These are phyloP conservation scores for Podocnemis expansa DNA, from an alignment of 2,113 vertebrate species.

Conservation along the genomic window DNA sequence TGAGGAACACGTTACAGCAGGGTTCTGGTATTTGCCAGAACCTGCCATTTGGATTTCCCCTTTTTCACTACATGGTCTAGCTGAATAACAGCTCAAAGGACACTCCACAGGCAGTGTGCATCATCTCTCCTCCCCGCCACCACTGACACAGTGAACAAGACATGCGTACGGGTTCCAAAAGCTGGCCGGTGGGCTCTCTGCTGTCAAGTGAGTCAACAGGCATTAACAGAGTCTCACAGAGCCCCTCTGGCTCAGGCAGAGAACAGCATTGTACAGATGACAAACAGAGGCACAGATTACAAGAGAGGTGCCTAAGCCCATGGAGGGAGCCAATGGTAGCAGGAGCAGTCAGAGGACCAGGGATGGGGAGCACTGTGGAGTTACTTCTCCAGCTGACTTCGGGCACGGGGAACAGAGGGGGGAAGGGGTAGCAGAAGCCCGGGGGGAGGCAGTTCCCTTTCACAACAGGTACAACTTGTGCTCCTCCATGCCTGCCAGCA, in stretches of 20 bases:
- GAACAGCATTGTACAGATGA: not conserved
- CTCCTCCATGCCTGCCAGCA: not conserved
- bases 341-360: not conserved
- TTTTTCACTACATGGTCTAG: not conserved
- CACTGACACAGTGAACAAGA: not conserved
- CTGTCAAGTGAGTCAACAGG: not conserved
- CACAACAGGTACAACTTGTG: not conserved
- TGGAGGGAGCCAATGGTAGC: not conserved
- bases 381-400: not conserved
- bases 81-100: not conserved
- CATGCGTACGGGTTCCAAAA: not conserved
- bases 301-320: not conserved
- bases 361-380: not conserved
- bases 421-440: not conserved
- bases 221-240: fast-evolving
- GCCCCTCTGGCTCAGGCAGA: not conserved
- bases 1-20: not conserved
- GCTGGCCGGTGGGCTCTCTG: not conserved
- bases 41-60: not conserved
- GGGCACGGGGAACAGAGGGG: too few relatives aligned
- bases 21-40: not conserved
- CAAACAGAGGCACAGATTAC: not conserved
- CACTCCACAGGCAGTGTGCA: not conserved
- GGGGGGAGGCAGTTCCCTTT: not conserved
- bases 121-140: not conserved